Conservation (phyloP, 2,113 vertebrate species). For the Cynoglossus semilaevis region DNA sequence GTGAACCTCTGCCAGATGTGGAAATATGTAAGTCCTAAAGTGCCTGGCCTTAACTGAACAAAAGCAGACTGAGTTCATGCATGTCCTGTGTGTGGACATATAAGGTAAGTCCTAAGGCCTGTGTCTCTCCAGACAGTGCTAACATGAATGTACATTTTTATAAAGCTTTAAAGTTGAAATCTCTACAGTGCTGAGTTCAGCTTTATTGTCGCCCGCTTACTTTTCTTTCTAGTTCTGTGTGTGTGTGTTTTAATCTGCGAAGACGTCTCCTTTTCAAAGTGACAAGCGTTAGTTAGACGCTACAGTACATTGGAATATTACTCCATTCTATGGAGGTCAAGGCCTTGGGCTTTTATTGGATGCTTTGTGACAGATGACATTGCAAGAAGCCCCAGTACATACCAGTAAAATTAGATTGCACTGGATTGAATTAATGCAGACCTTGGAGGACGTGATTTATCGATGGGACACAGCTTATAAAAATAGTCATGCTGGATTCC, state of each 20-base stretch:
- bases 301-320: slow-evolving; percentile 27
- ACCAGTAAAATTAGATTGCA: slow-evolving; percentile 69
- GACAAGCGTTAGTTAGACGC: slow-evolving; percentile 5
- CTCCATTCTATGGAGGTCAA: slow-evolving; percentile 56
- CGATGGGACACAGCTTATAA: slow-evolving; percentile 48
- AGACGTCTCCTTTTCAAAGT: slow-evolving; percentile 22
- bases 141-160: not conserved
- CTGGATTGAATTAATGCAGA: slow-evolving; percentile 69
- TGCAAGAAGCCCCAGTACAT: slow-evolving; percentile 62
- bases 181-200: slow-evolving; percentile 1
- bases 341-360: slow-evolving; percentile 59
- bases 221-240: slow-evolving; percentile 11
- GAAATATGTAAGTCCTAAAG: not conserved
- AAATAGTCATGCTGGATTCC: slow-evolving; percentile 42
- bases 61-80: not conserved
- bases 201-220: slow-evolving; percentile 5
- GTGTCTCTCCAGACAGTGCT: not conserved
- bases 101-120: not conserved
- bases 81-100: not conserved
- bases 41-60: not conserved
- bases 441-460: slow-evolving; percentile 68
- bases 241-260: slow-evolving; percentile 15
- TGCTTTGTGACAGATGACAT: slow-evolving; percentile 68
- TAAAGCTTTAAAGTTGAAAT: not conserved
- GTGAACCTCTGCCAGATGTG: not conserved